These are phyloP conservation scores for Tachina grossa DNA, from an alignment of 2,888 invertebrate species.

Conservation along the genomic window DNA sequence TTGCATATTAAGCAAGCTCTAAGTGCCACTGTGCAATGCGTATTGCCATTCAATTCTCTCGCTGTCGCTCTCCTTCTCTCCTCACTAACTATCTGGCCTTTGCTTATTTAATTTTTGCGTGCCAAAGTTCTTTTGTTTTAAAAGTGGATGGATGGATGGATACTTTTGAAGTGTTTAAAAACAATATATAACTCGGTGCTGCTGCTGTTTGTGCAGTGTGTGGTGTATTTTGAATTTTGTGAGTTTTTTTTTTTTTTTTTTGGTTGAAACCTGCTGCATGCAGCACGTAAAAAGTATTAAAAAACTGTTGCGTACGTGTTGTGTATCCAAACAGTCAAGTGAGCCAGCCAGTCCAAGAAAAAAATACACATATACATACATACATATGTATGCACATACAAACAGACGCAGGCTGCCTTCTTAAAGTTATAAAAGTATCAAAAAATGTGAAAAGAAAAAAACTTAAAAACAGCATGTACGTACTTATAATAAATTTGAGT, in stretches of 20 bases:
- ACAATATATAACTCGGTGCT: slow-evolving; percentile 19
- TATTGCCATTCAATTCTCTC: slow-evolving; percentile 30
- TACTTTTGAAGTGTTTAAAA: slow-evolving; percentile 24
- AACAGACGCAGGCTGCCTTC: slow-evolving; percentile 47
- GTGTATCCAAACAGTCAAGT: slow-evolving; percentile 60
- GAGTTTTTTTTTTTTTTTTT: slow-evolving; percentile 40
- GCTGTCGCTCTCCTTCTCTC: background rate
- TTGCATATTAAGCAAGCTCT: background rate
- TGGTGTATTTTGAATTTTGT: slow-evolving; percentile 17
- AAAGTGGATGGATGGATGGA: slow-evolving; percentile 44
- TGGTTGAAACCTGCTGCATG: slow-evolving; percentile 70
- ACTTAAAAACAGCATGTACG: slow-evolving; percentile 54
- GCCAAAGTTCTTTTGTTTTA: slow-evolving; percentile 64
- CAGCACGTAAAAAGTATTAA: slow-evolving; percentile 69
- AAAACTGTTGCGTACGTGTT: slow-evolving; percentile 71
- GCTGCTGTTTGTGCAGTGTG: slow-evolving; percentile 31
- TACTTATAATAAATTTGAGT: slow-evolving; percentile 67
- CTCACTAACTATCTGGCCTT: background rate
- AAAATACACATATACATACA: background rate
- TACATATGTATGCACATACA: slow-evolving; percentile 25
- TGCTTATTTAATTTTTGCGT: slow-evolving; percentile 43
- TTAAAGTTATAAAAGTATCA: slow-evolving; percentile 35
- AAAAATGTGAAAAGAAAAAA: slow-evolving; percentile 25
- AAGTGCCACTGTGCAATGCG: slow-evolving; percentile 55
- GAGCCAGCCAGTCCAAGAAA: slow-evolving; percentile 47